Conservation (phyloP, 2,113 vertebrate species). For the Lampris incognitus region DNA sequence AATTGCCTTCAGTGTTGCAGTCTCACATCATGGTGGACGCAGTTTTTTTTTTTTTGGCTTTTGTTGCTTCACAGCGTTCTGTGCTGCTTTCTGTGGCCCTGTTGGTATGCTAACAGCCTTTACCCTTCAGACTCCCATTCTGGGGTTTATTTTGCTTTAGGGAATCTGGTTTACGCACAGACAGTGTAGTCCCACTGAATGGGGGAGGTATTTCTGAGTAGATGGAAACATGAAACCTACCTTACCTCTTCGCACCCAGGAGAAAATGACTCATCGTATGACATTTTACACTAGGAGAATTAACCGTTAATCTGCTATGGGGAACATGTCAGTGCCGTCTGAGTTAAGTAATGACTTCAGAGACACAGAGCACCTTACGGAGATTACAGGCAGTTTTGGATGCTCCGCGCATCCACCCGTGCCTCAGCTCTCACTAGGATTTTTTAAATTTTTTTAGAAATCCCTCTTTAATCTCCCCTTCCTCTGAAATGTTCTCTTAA, state of each 20-base stretch:
- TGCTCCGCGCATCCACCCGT: background rate
- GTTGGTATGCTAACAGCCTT: slow-evolving; percentile 21
- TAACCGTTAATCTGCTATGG: background rate
- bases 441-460: no score
- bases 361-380: no score
- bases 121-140: slow-evolving; percentile 9
- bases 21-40: slow-evolving; percentile 15
- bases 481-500: no score
- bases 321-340: background rate
- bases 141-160: background rate
- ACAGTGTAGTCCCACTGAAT: background rate
- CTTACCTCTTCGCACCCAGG: background rate
- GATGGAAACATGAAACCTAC: background rate
- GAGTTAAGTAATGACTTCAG: background rate
- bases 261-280: background rate
- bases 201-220: background rate
- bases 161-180: background rate
- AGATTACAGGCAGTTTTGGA: background rate
- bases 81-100: slow-evolving; percentile 24
- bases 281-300: background rate
- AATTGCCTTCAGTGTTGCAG: slow-evolving; percentile 20
- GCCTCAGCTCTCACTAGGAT: no score
- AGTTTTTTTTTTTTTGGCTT: slow-evolving; percentile 55
- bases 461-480: no score
- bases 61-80: slow-evolving; percentile 44